Evolutionary conservation across 2,113 vertebrate genomes (phyloP), one percentile per base, ranked within the genome.

Genomic region (Aphelocoma coerulescens): DNA sequence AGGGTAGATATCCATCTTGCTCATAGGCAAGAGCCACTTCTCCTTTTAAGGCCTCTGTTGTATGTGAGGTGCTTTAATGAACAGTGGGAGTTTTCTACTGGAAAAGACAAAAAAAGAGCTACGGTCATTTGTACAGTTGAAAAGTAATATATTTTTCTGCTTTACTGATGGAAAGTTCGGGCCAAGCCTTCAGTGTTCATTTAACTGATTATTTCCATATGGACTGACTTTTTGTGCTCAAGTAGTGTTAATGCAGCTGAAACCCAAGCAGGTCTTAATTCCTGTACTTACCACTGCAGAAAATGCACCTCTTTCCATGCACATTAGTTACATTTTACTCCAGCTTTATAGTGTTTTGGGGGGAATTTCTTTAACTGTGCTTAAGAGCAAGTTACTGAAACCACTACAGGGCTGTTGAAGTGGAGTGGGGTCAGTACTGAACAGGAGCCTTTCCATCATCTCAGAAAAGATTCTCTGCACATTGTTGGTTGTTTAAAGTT

Each of bases 171-270:
- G n/a, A 61, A 80, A 63, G 22, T 80, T 93, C 0, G 0, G 66
- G 69, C 54, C 19, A 30, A 71, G 39, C 0, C 4, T 66, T 93
- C 43, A 32, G 46, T 73, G 63, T 74, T 91, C 59, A 11, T 85
- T 86, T 84, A 84, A 44, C 61, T 87, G 61, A 91, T 93, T 46
- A 35, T 78, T 97, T 95, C 93, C 83, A 63, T 93, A 77, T 75
- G 72, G 68, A 49, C 52, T 58, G 39, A 28, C 13, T 32, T 89
- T 69, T 59, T 91, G 52, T 81, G 22, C 35, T 77, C 39, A 21
- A 23, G 28, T 67, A 8, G 51, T 15, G n/a, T 79, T 80, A 94
- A 73, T 39, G 43, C 63, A 48, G 35, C 72, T 88, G 85, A 88
- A 96, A 88, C 13, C 9, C 28, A 52, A 87, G 73, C 22, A 43